A percentile compares a stretch with the other conserved stretches of the same genome.
Evolutionary conservation across 1,140 invertebrate species (phyloP).

Genomic region (Rhopalosiphum padi): DNA sequence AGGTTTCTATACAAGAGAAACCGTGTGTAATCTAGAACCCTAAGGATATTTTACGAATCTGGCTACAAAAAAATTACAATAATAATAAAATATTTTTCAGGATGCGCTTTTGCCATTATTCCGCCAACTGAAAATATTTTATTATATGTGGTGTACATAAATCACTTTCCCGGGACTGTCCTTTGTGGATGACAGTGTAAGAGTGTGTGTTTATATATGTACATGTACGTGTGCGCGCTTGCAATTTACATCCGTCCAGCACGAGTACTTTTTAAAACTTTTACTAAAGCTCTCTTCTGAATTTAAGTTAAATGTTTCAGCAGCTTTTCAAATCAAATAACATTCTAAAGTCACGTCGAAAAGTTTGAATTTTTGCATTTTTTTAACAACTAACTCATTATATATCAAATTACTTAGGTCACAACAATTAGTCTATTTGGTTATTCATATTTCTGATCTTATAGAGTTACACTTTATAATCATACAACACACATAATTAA

Average conservation of each 20-base stretch:
- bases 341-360: background rate
- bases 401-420: background rate
- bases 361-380: background rate
- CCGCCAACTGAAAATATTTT: constrained; percentile 40
- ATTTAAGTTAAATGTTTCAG: constrained; percentile 11
- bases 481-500: background rate
- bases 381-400: background rate
- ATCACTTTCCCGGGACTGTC: background rate
- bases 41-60: background rate
- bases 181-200: background rate
- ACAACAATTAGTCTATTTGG: background rate
- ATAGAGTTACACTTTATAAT: background rate
- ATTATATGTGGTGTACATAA: constrained; percentile 33
- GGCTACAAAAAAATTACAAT: background rate
- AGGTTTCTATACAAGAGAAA: background rate
- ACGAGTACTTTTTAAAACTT: constrained; percentile 30
- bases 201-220: background rate
- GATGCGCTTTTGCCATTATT: background rate
- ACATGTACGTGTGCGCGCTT: background rate
- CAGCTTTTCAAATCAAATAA: background rate
- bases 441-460: background rate
- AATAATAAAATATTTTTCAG: constrained; percentile 15
- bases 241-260: background rate
- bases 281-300: background rate
- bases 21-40: background rate